Conservation (phyloP, 2,113 vertebrate species). For the Oreochromis niloticus region DNA sequence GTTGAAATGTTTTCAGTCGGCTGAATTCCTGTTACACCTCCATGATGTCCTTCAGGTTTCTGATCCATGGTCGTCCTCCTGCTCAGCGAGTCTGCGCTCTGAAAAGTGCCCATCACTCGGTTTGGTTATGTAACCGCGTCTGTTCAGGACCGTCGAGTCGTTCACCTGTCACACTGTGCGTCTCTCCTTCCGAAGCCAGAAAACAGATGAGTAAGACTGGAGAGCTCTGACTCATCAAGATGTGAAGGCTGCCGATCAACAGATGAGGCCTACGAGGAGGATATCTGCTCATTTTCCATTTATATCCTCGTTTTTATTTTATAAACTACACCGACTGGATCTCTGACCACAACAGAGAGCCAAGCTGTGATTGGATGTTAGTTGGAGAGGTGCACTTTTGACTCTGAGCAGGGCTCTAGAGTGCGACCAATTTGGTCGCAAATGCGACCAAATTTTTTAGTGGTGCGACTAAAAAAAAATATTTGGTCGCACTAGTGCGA, state of each 20-base stretch:
- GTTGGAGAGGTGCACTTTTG: not conserved
- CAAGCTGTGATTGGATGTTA: not conserved
- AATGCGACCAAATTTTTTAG: too few relatives aligned
- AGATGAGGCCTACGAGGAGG: not conserved
- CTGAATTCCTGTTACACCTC: not conserved
- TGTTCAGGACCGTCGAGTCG: not conserved
- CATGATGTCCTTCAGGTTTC: not conserved
- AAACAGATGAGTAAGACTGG: not conserved
- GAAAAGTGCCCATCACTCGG: not conserved
- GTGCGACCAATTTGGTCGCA: too few relatives aligned
- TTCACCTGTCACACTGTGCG: not conserved
- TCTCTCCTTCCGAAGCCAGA: not conserved
- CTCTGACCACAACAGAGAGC: rapidly evolving
- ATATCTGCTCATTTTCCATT: not conserved
- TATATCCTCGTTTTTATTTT: not conserved
- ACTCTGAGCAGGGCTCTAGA: not conserved
- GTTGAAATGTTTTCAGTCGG: not conserved
- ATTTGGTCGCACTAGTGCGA: too few relatives aligned
- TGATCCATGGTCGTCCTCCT: not conserved
- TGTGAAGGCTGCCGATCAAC: not conserved
- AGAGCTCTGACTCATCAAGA: not conserved
- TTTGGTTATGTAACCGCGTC: not conserved
- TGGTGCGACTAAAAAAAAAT: too few relatives aligned
- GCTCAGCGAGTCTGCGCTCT: not conserved
- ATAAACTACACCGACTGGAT: not conserved